Percentiles rank a stretch among this genome's conserved stretches.
phyloP scores from a whole-genome alignment of 2,797 vertebrate genomes.

The Tauraco hartlaubi region DNA sequence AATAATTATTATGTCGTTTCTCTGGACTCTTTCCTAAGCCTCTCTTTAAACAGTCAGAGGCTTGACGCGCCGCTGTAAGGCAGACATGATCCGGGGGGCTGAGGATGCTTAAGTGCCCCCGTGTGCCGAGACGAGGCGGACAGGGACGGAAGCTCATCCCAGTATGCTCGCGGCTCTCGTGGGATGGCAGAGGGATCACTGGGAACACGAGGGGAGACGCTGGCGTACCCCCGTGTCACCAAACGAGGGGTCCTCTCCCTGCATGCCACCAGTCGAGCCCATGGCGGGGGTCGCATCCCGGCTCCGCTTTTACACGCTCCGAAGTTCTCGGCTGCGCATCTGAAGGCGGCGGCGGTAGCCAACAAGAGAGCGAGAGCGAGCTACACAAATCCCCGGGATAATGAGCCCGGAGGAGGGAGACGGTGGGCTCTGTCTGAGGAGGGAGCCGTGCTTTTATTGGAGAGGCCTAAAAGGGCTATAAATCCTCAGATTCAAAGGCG shows the following conservation, averaged over 20 bases:
- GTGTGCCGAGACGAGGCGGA: accelerated
- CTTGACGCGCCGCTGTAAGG: not conserved
- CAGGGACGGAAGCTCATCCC: not conserved
- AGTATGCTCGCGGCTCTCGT: not conserved
- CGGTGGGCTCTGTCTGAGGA: conserved; percentile 61
- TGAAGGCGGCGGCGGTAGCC: not conserved
- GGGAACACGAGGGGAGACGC: accelerated
- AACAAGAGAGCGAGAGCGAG: conserved; percentile 20
- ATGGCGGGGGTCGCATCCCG: not conserved
- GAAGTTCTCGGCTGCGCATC: conserved; percentile 38
- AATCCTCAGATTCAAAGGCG: conserved; percentile 70
- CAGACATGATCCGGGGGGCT: not conserved
- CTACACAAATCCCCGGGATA: conserved; percentile 56
- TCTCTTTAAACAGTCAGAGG: conserved; percentile 30
- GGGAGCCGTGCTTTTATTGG: conserved; percentile 70
- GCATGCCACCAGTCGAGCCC: not conserved
- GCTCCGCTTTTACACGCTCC: not conserved
- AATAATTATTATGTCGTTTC: conserved; percentile 63
- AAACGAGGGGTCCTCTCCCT: not conserved
- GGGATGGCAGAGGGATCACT: not conserved
- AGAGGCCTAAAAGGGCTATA: conserved; percentile 72
- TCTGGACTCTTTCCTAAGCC: conserved; percentile 60
- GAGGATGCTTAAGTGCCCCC: not conserved
- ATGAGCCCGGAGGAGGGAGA: conserved; percentile 68
- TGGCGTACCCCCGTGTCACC: accelerated